Percentiles rank a stretch among this genome's conserved stretches.
Evolutionary conservation across 2,888 invertebrate genomes (phyloP).

Genomic region (Bimastos eiseni): DNA sequence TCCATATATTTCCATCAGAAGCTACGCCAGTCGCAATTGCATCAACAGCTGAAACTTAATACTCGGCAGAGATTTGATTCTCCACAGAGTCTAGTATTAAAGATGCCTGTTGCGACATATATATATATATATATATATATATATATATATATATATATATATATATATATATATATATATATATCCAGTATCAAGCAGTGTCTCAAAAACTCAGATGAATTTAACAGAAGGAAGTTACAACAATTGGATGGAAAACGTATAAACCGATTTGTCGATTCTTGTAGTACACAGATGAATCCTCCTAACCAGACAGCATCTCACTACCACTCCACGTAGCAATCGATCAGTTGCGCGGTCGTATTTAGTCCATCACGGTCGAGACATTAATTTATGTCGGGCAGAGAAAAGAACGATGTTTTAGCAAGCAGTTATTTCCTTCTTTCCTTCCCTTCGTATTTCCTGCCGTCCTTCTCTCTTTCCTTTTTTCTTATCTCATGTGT

Average conservation of each 20-base stretch:
- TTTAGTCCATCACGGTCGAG: neutral
- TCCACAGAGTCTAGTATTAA: neutral
- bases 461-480: no score
- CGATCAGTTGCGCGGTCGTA: neutral
- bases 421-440: no score
- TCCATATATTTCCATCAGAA: neutral
- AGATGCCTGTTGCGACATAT: neutral
- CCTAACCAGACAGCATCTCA: neutral
- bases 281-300: neutral
- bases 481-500: no score
- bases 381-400: neutral
- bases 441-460: no score
- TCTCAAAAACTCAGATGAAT: neutral
- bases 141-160: no score
- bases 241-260: neutral
- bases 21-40: neutral
- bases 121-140: no score
- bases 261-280: neutral
- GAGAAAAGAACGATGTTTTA: neutral
- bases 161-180: no score
- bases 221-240: neutral
- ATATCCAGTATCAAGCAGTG: neutral
- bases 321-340: neutral
- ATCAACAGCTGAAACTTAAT: neutral
- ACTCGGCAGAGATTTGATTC: neutral